Percentiles rank a stretch among this genome's conserved stretches.
Evolutionary conservation across 2,888 invertebrate genomes (phyloP).

Genomic region (Acronicta aceris): DNA sequence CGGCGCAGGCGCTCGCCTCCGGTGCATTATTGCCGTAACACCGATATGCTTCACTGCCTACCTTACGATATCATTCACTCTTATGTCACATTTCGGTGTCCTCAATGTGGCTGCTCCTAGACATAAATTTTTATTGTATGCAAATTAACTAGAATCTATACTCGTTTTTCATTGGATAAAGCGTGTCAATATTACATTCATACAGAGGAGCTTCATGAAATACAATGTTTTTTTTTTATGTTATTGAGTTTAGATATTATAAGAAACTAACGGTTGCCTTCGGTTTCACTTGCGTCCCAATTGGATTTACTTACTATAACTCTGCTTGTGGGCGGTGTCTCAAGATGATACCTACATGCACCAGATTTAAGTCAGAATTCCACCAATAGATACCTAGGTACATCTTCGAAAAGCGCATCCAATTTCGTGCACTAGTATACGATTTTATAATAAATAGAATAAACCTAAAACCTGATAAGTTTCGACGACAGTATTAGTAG

Average conservation of each 20-base stretch:
- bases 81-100: constrained; percentile 47
- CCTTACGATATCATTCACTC: constrained; percentile 41
- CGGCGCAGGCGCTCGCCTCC: constrained; percentile 46
- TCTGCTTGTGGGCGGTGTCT: too few relatives aligned
- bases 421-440: too few relatives aligned
- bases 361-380: too few relatives aligned
- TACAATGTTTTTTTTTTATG: constrained; percentile 6
- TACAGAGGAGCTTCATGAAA: constrained; percentile 31
- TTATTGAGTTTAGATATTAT: constrained; percentile 7
- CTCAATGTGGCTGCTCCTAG: constrained; percentile 43
- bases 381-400: too few relatives aligned
- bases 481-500: background rate
- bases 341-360: too few relatives aligned
- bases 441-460: too few relatives aligned
- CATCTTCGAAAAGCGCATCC: too few relatives aligned
- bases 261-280: too few relatives aligned
- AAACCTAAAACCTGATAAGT: background rate
- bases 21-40: constrained; percentile 54
- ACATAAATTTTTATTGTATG: constrained; percentile 59
- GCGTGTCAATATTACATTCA: constrained; percentile 39
- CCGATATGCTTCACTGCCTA: constrained; percentile 57
- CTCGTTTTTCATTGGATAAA: constrained; percentile 31
- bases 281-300: too few relatives aligned
- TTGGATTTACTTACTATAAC: too few relatives aligned
- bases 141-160: constrained; percentile 52